Conservation (phyloP, 2,888 invertebrate genomes). For the Ptychoptera contaminata region DNA sequence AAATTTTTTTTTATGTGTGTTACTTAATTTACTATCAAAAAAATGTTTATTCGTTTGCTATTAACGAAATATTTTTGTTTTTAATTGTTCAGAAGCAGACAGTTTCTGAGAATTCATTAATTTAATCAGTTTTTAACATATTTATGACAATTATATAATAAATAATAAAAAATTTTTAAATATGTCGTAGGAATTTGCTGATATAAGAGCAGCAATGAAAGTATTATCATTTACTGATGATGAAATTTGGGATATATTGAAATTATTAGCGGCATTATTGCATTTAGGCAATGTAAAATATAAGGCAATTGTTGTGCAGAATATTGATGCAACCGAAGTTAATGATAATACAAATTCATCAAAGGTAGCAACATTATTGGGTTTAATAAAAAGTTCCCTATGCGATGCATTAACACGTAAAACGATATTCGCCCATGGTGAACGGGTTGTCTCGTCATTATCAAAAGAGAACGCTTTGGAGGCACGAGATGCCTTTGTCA, state of each 20-base stretch:
- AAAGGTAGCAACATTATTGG: slow-evolving; percentile 53
- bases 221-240: slow-evolving; percentile 72
- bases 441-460: slow-evolving; percentile 60
- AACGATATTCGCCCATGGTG: slow-evolving; percentile 72
- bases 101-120: no score
- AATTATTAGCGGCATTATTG: slow-evolving; percentile 69
- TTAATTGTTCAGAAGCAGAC: no score
- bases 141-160: no score
- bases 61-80: no score
- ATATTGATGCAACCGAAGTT: slow-evolving; percentile 79
- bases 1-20: no score
- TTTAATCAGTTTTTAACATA: no score
- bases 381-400: slow-evolving; percentile 52
- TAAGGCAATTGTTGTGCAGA: slow-evolving; percentile 54
- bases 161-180: neutral
- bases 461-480: slow-evolving; percentile 63
- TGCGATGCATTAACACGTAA: slow-evolving; percentile 69
- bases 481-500: slow-evolving; percentile 83
- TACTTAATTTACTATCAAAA: no score
- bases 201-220: slow-evolving; percentile 84
- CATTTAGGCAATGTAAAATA: slow-evolving; percentile 87
- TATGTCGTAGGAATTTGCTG: slow-evolving; percentile 51
- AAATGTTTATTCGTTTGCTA: no score
- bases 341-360: slow-evolving; percentile 51
- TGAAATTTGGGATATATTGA: slow-evolving; percentile 73